Base-by-base conservation (phyloP, 2,888 invertebrate species). In the Agrilus cyanescens region DNA sequence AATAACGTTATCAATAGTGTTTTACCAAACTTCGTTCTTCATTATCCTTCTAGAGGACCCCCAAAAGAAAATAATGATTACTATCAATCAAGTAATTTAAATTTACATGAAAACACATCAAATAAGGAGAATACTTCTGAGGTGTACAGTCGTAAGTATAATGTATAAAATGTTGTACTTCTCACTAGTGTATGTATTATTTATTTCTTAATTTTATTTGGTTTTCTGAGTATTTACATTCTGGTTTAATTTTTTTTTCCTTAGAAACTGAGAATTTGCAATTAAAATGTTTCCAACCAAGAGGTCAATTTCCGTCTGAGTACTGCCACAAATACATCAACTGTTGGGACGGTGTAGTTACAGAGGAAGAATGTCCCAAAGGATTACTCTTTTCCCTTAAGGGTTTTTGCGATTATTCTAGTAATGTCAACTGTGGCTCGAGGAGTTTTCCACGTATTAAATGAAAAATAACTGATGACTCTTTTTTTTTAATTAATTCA, bases 341-440 rank as follows among this genome's bases (percentile, higher is more conserved):
- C 60, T 83, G 82, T 57, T 82, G 82, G 82, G 80, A 82, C 51
- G 81, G 77, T 0, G 70, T 72, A 50, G 78, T 75, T 0, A 69
- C 75, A 16, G 82, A 82, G 52, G 76, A 81, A 58, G 71, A 74
- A 14, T 83, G 82, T 47, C 80, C 80, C 0, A 63, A 65, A 8
- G 78, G 76, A 0, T 57, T 81, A 4, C 57, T 77, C 31, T 82
- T 82, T 60, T 76, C 78, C 1, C 65, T 69, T 34, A 74, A 70
- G 2, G 62, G 66, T 40, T 76, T 73, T 50, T 83, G 82, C 46
- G 82, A 82, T 53, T 82, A 75, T 53, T 66, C 74, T 0, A 67
- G 72, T 49, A 78, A 75, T 50, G 81, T 82, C 2, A 70, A 78
- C 48, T 82, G 82, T 56, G 69, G 69, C 18, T 68, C 65, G 46